phyloP scores from a whole-genome alignment of 2,113 vertebrate genomes.

The Anhinga rufa region DNA sequence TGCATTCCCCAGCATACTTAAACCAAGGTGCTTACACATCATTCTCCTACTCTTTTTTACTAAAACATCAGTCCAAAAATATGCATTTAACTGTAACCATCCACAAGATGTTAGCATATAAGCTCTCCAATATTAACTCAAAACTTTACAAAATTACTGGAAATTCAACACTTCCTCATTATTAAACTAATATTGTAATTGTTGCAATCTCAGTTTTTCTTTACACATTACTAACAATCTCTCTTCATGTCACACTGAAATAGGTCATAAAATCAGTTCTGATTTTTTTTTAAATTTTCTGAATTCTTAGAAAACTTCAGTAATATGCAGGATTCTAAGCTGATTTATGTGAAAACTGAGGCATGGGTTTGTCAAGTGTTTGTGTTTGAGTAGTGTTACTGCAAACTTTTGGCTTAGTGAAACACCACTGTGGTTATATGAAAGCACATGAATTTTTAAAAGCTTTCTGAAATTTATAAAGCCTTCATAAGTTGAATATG shows the following conservation, averaged over 20 bases:
- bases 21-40: not conserved
- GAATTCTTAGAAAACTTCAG: not conserved
- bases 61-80: not conserved
- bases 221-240: not conserved
- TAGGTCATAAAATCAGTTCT: not conserved
- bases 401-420: not conserved
- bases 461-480: not conserved
- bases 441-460: not conserved
- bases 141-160: not conserved
- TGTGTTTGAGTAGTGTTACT: not conserved
- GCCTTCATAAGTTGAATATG: not conserved
- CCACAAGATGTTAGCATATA: not conserved
- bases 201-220: not conserved
- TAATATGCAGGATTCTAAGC: not conserved
- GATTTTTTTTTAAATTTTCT: not conserved
- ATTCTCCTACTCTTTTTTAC: not conserved
- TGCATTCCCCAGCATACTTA: not conserved
- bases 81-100: not conserved
- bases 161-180: not conserved
- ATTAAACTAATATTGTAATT: not conserved
- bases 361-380: not conserved
- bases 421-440: not conserved
- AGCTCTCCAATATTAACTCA: not conserved
- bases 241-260: not conserved
- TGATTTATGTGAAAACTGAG: not conserved